Conservation (phyloP, 2,888 invertebrate genomes). For the Dexiosoma caninum region DNA sequence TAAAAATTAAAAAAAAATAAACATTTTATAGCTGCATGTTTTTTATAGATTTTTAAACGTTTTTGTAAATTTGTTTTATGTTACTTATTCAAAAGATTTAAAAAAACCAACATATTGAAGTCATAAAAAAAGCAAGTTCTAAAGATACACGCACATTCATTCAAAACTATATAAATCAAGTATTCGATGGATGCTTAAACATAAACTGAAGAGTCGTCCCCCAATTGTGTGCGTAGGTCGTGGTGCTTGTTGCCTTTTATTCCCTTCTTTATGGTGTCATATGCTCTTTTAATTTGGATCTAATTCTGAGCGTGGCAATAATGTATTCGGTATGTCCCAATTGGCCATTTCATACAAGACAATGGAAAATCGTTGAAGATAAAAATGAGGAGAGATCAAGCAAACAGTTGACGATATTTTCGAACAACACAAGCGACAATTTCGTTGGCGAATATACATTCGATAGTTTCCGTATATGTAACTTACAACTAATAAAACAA, state of each 20-base stretch:
- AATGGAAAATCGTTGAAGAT: no score
- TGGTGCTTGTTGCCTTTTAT: constrained; percentile 15
- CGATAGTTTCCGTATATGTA: no score
- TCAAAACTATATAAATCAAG: neutral
- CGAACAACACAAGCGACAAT: no score
- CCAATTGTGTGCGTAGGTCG: constrained; percentile 7
- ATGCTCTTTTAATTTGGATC: constrained; percentile 39
- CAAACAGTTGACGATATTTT: no score
- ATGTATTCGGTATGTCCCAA: no score
- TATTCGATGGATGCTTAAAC: neutral
- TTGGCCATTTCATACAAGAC: no score
- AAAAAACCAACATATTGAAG: constrained; percentile 25
- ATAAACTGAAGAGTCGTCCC: neutral
- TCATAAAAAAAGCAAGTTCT: constrained; percentile 5
- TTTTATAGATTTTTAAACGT: constrained; percentile 57
- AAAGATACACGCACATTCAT: neutral
- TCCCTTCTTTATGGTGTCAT: constrained; percentile 6
- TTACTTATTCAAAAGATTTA: constrained; percentile 3
- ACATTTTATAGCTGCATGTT: neutral
- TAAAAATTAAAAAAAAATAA: constrained; percentile 32
- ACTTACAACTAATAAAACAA: no score
- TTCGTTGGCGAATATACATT: no score
- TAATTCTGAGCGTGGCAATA: constrained; percentile 47
- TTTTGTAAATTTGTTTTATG: constrained; percentile 21
- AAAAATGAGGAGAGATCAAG: no score